Evolutionary conservation across 2,113 vertebrate genomes (phyloP).

Genomic region (Lepisosteus oculatus): DNA sequence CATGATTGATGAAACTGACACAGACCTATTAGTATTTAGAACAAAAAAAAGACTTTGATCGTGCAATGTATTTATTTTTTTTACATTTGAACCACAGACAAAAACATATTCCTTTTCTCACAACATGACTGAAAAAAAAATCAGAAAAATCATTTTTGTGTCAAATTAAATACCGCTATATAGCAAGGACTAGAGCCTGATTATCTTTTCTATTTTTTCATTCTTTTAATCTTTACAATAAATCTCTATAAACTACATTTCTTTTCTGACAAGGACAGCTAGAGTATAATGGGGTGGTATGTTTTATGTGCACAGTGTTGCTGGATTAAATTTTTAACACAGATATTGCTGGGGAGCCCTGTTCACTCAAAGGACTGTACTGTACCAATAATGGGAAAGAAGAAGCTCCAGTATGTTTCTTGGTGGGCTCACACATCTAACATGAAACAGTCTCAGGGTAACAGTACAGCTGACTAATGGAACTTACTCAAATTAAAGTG

Average conservation of each 20-base stretch:
- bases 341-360: constrained; percentile 53
- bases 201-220: constrained; percentile 43
- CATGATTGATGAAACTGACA: too few relatives aligned
- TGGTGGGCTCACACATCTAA: constrained; percentile 38
- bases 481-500: constrained; percentile 23
- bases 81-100: too few relatives aligned
- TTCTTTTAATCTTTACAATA: constrained; percentile 28
- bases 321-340: constrained; percentile 72
- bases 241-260: constrained; percentile 41
- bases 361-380: constrained; percentile 45
- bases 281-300: constrained; percentile 51
- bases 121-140: too few relatives aligned
- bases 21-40: too few relatives aligned
- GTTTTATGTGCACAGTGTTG: constrained; percentile 54
- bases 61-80: too few relatives aligned
- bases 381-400: constrained; percentile 17
- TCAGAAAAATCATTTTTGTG: not conserved
- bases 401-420: constrained; percentile 48
- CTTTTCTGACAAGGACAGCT: constrained; percentile 38
- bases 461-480: not conserved
- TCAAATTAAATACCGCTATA: constrained; percentile 26
- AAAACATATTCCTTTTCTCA: too few relatives aligned
- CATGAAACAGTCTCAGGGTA: constrained; percentile 39
- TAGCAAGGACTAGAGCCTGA: constrained; percentile 19
- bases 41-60: too few relatives aligned